These are phyloP conservation scores for Gadus chalcogrammus DNA, from an alignment of 2,113 vertebrate species.

Conservation along the genomic window DNA sequence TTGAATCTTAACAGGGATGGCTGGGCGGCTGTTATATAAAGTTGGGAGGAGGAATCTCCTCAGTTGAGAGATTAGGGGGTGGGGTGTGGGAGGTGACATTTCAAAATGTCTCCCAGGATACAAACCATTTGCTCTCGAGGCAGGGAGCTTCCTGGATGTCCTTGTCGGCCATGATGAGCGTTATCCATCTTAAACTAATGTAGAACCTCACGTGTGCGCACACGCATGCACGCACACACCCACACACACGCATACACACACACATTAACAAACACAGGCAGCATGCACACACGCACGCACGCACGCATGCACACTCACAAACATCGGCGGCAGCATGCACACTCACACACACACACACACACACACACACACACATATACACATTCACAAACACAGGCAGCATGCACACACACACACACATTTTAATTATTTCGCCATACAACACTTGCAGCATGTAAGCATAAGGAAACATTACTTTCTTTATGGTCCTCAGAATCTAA, in stretches of 20 bases:
- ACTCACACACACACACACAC: constrained; percentile 3
- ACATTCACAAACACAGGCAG: too few relatives aligned
- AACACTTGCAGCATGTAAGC: not conserved
- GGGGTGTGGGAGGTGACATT: constrained; percentile 46
- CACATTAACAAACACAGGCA: too few relatives aligned
- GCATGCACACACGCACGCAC: too few relatives aligned
- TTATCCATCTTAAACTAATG: constrained; percentile 51
- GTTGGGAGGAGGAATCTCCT: constrained; percentile 21
- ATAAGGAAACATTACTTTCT: too few relatives aligned
- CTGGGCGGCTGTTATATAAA: constrained; percentile 35
- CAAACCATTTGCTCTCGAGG: constrained; percentile 35
- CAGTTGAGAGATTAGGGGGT: constrained; percentile 22
- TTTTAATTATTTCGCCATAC: too few relatives aligned
- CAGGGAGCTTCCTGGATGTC: constrained; percentile 42
- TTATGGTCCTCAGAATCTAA: too few relatives aligned
- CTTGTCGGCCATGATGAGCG: constrained; percentile 47
- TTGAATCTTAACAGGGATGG: too few relatives aligned
- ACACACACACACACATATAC: too few relatives aligned
- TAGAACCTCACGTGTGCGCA: not conserved
- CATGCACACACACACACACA: too few relatives aligned
- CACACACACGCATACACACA: not conserved
- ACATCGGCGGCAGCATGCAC: too few relatives aligned
- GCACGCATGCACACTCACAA: too few relatives aligned
- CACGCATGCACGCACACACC: constrained; percentile 6
- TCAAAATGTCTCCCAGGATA: constrained; percentile 46